A percentile compares a stretch with the other conserved stretches of the same genome.
Conservation (phyloP, 2,113 vertebrate species). For the Pituophis catenifer region DNA sequence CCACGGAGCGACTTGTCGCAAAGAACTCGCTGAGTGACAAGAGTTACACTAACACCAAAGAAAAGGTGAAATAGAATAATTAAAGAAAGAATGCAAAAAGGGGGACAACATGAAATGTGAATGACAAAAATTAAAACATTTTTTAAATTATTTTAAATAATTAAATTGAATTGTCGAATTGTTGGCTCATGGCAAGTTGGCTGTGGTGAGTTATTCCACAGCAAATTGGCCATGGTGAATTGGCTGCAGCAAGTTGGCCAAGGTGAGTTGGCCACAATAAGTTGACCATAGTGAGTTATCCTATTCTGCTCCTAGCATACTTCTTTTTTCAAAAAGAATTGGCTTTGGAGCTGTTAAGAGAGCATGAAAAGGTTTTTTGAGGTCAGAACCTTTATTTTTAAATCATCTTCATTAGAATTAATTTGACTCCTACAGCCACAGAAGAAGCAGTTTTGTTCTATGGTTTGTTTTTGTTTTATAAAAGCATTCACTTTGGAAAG, state of each 20-base stretch:
- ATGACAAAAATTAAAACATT: not conserved
- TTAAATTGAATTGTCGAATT: not conserved
- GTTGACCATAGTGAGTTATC: not conserved
- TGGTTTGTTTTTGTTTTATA: not conserved
- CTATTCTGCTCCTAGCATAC: not conserved
- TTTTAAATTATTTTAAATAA: not conserved
- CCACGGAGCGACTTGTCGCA: too few species aligned
- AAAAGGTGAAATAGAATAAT: not conserved
- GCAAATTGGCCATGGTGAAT: too few species aligned
- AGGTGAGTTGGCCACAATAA: too few species aligned
- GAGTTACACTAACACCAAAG: not conserved
- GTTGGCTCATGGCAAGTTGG: not conserved
- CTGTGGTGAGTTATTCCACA: not conserved
- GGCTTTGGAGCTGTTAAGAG: not conserved
- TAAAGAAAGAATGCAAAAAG: not conserved
- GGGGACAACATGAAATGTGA: not conserved
- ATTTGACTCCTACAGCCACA: not conserved
- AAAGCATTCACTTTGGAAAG: not conserved
- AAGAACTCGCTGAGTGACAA: not conserved
- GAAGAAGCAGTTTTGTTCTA: not conserved
- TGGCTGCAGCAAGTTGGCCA: too few species aligned
- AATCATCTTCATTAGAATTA: not conserved
- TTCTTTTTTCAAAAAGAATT: not conserved
- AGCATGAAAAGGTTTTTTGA: not conserved
- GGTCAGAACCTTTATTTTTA: not conserved